phyloP scores from a whole-genome alignment of 53 echinoderm and acorn worm species.

The Echinarachnius parma region DNA sequence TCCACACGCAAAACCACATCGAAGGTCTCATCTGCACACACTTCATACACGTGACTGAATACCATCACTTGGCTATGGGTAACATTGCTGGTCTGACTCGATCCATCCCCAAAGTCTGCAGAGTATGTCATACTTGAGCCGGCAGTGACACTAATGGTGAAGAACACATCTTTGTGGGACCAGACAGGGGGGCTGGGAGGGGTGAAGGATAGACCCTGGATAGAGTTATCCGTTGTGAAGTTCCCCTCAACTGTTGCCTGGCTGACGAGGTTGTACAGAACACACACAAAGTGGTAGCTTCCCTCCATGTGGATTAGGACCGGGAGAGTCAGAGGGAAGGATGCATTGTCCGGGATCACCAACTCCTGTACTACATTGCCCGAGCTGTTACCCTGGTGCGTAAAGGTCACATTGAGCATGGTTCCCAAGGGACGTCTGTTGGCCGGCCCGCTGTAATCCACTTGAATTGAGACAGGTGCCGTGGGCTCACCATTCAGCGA shows the following conservation, averaged over 20 bases:
- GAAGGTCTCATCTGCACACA: slow-evolving; percentile 1
- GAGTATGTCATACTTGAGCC: slow-evolving; percentile 14
- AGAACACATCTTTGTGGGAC: background rate
- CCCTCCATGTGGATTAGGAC: slow-evolving; percentile 5
- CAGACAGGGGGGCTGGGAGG: background rate
- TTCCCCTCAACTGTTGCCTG: background rate
- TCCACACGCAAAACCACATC: background rate
- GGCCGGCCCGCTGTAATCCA: background rate
- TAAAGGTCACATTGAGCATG: background rate
- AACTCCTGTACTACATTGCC: background rate
- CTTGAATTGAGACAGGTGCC: background rate
- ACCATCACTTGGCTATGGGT: too few relatives aligned
- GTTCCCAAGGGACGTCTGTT: background rate
- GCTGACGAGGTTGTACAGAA: slow-evolving; percentile 21
- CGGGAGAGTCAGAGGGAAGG: slow-evolving; percentile 5
- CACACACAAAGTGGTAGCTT: background rate
- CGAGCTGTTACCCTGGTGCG: background rate
- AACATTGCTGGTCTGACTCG: too few relatives aligned
- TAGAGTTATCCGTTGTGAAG: background rate
- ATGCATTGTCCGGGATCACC: background rate
- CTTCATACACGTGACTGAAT: background rate
- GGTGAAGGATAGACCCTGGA: slow-evolving; percentile 20
- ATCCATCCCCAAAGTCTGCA: slow-evolving; percentile 16
- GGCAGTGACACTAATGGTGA: slow-evolving; percentile 3
- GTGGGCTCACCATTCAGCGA: background rate